Evolutionary conservation across 1,140 invertebrate species (phyloP).

Genomic region (Sesamia nonagrioides): DNA sequence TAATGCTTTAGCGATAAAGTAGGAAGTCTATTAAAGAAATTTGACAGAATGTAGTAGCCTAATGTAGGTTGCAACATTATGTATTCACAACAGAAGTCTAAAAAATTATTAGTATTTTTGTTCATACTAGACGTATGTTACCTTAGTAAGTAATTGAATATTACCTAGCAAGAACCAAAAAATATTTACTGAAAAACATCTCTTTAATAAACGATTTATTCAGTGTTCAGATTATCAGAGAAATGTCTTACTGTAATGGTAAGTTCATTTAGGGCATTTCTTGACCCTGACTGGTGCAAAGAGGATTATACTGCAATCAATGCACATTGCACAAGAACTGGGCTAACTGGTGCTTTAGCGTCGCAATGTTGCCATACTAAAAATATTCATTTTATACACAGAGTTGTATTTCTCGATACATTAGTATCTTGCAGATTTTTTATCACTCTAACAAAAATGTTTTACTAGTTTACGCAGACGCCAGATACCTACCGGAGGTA

Average conservation of each 20-base stretch:
- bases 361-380: background rate
- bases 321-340: background rate
- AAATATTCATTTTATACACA: too few relatives aligned
- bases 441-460: background rate
- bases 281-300: conserved; percentile 5
- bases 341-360: conserved; percentile 2
- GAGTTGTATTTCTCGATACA: too few relatives aligned
- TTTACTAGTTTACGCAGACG: background rate
- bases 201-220: background rate
- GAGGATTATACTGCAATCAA: conserved; percentile 17
- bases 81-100: too few relatives aligned
- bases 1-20: too few relatives aligned
- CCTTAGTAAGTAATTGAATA: background rate
- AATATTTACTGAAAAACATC: background rate
- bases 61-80: too few relatives aligned
- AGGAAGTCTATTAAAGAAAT: too few relatives aligned
- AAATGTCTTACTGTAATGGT: background rate
- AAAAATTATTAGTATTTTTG: too few relatives aligned
- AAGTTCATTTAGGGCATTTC: too few relatives aligned
- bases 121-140: background rate
- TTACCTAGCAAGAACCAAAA: background rate
- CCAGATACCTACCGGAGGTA: conserved; percentile 14
- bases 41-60: too few relatives aligned
- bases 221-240: background rate
- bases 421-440: background rate